Base-by-base conservation (phyloP, 2,797 vertebrate species). In the Clarias pachynema region DNA sequence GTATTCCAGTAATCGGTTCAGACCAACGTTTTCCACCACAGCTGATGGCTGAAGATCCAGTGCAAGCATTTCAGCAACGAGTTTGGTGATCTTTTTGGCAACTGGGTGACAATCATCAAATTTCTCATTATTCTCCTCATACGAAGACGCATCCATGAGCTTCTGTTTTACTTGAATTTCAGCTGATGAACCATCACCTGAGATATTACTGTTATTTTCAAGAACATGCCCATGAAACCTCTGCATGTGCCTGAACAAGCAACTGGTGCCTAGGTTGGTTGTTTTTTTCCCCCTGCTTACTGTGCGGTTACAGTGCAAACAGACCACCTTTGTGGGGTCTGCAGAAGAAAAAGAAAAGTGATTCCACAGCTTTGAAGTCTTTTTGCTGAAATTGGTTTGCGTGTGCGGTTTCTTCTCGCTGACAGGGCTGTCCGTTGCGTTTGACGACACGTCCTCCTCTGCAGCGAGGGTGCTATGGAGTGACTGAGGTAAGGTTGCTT, bases 361-460 rank as follows among this genome's bases (percentile, higher is more conserved):
- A 92, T 99, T 99, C 97, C 98, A 99, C 93, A 99, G 96, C 95
- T 99, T 99, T 91, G 98, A 99, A 78, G 98, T 99, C 95, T 97
- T 99, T 93, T 99, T 99, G 91, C 97, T 98, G 89, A 94, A 97
- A 88, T 93, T 93, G 1, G 97, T 96, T 90, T 96, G 91, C 49
- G 94, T 89, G 75, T 93, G 95, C 79, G 93, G 91, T 91, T 94
- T 97, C 91, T 94, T 96, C 87, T 95, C 95, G 88, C 86, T 74
- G 22, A 92, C 85, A 49, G 95, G 93, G 86, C 92, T 91, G 73
- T 95, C 95, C 62, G 93, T 92, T 89, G 95, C 87, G 92, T 95
- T 96, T 91, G 95, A 92, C 81, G 95, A 95, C 89, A 96, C 93
- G 79, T 94, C 91, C 72, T 97, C 96, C 20, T 96, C 93, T 62